Percentiles rank a stretch among this genome's conserved stretches.
Evolutionary conservation across 1,140 invertebrate genomes (phyloP).

Genomic region (Zaprionus lachaisei): DNA sequence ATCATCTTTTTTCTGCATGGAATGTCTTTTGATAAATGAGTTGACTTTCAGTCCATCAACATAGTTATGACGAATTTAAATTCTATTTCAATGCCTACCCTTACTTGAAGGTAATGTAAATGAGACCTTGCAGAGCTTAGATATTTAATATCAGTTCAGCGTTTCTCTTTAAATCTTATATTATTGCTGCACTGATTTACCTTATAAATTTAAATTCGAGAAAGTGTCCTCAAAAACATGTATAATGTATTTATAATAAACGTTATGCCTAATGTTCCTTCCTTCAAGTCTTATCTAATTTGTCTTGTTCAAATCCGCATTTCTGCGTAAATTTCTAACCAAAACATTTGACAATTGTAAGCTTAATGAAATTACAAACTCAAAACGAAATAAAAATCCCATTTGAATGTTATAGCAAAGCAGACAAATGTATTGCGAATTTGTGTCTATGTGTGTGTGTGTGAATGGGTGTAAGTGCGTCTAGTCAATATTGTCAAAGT

Average conservation of each 20-base stretch:
- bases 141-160: no score
- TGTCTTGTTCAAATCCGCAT: not conserved
- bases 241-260: not conserved
- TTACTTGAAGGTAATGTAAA: not conserved
- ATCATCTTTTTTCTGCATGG: no score
- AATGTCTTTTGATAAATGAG: no score
- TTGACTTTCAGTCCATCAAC: no score
- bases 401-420: conserved; percentile 36
- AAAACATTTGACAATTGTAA: conserved; percentile 36
- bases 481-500: conserved; percentile 16
- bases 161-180: no score
- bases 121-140: not conserved
- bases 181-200: no score
- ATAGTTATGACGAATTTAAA: no score
- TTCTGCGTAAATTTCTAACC: not conserved
- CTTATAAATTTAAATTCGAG: no score
- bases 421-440: not conserved
- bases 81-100: no score
- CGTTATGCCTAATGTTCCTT: not conserved
- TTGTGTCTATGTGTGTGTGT: not conserved
- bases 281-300: not conserved
- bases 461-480: conserved; percentile 10
- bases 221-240: no score
- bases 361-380: conserved; percentile 42
- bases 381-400: conserved; percentile 34